Evolutionary conservation across 2,888 invertebrate species (phyloP).

Genomic region (Synanthedon myopaeformis): DNA sequence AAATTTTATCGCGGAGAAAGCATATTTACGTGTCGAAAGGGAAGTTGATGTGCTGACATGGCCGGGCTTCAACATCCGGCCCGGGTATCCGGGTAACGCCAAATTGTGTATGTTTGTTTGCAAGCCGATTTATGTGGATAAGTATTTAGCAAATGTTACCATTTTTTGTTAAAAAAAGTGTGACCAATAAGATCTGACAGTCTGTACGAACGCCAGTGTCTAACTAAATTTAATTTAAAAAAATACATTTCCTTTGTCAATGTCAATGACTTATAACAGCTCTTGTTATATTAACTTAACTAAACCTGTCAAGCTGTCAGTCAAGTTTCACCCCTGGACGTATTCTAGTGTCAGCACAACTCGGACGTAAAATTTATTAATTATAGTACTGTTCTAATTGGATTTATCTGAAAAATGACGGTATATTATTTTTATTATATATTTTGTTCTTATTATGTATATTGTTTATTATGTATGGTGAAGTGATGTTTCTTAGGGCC

Average conservation of each 20-base stretch:
- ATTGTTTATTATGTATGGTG: no score
- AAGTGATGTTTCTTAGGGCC: no score
- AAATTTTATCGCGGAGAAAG: background rate
- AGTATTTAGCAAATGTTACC: background rate
- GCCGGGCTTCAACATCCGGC: constrained; percentile 1
- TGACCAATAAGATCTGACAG: no score
- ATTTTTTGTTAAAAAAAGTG: background rate
- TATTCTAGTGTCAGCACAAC: constrained; percentile 4
- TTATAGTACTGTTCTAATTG: constrained; percentile 1
- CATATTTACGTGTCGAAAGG: constrained; percentile 1
- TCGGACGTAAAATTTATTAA: constrained; percentile 7
- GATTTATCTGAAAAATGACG: background rate
- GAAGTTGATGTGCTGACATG: constrained; percentile 2
- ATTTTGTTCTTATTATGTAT: no score
- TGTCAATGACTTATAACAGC: constrained; percentile 4
- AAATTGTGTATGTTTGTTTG: constrained; percentile 4
- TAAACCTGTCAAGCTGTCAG: constrained; percentile 12
- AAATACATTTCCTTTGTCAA: no score
- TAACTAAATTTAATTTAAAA: no score
- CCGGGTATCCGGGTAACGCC: constrained; percentile 3
- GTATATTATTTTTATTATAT: no score
- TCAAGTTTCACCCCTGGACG: constrained; percentile 6
- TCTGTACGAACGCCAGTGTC: no score
- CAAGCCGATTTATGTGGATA: background rate
- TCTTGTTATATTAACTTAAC: constrained; percentile 33